phyloP scores from a whole-genome alignment of 1,140 invertebrate genomes.

The Drosophila baimaii region DNA sequence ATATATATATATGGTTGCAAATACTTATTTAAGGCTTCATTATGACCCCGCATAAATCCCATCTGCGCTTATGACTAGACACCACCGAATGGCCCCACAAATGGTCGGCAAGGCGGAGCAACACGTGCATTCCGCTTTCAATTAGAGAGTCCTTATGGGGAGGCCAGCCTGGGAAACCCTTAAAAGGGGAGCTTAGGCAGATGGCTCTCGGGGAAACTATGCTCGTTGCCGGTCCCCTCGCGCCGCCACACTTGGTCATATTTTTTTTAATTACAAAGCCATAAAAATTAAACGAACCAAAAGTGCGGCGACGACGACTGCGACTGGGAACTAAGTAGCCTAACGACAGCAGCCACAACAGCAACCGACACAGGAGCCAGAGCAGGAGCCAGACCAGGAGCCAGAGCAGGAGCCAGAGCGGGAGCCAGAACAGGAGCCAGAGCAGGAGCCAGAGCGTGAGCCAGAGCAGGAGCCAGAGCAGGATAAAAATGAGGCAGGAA shows the following conservation, averaged over 20 bases:
- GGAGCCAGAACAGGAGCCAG: slow-evolving; percentile 7
- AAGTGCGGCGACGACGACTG: slow-evolving; percentile 46
- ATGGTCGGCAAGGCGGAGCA: slow-evolving; percentile 31
- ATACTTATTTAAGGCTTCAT: slow-evolving; percentile 48
- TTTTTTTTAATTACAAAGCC: slow-evolving; percentile 76
- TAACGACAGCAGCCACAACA: slow-evolving; percentile 57
- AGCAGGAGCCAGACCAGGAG: not conserved
- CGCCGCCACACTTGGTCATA: slow-evolving; percentile 37
- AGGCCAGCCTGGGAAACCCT: slow-evolving; percentile 21
- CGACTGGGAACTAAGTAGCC: slow-evolving; percentile 67
- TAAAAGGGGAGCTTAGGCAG: slow-evolving; percentile 47
- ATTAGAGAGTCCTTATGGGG: slow-evolving; percentile 50
- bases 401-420: slow-evolving; percentile 1
- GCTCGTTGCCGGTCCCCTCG: not conserved
- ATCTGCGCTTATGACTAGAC: slow-evolving; percentile 10
- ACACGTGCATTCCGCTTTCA: slow-evolving; percentile 63
- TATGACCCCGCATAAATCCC: slow-evolving; percentile 37
- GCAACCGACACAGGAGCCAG: slow-evolving; percentile 8
- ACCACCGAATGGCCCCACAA: not conserved
- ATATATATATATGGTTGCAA: slow-evolving; percentile 12
- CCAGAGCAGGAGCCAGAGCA: slow-evolving; percentile 1
- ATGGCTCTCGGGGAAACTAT: slow-evolving; percentile 31
- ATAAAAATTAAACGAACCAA: slow-evolving; percentile 65
- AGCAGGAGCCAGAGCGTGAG: not conserved
- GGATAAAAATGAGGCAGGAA: slow-evolving; percentile 34